Evolutionary conservation across 2,888 invertebrate species (phyloP).

Genomic region (Sinodicranocentrus sp.): DNA sequence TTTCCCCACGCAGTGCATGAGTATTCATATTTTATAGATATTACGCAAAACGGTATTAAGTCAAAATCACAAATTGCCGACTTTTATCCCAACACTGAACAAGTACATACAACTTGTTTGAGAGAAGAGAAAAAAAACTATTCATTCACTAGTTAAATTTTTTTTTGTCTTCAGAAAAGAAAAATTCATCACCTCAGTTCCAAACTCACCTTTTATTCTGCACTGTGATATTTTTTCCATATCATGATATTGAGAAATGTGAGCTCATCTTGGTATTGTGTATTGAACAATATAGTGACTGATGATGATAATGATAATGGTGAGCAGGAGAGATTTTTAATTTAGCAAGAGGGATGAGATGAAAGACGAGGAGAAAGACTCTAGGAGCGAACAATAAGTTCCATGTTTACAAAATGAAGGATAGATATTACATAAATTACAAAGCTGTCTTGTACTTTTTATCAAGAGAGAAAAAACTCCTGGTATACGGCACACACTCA

Average conservation of each 20-base stretch:
- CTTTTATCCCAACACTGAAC: too few species aligned
- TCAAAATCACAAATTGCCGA: neutral
- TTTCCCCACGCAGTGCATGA: neutral
- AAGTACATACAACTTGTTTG: too few species aligned
- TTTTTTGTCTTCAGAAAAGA: neutral
- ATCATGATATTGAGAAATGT: too few species aligned
- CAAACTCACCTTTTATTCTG: too few species aligned
- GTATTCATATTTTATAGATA: neutral
- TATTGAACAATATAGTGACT: neutral
- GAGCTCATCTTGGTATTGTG: neutral
- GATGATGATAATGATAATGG: neutral
- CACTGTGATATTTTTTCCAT: too few species aligned
- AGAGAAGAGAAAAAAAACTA: too few species aligned
- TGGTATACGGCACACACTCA: too few species aligned
- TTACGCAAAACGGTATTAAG: neutral
- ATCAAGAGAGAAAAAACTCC: too few species aligned
- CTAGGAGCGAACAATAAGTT: constrained; percentile 46
- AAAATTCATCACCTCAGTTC: neutral
- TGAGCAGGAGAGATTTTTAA: constrained; percentile 41
- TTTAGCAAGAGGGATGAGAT: constrained; percentile 37
- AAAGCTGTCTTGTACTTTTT: constrained; percentile 27
- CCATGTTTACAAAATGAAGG: constrained; percentile 48
- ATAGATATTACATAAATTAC: constrained; percentile 58
- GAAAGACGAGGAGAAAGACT: constrained; percentile 11
- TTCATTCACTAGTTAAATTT: neutral